Percentiles rank a stretch among this genome's conserved stretches.
These are phyloP conservation scores for Lasioglossum villosulum DNA, from an alignment of 2,888 invertebrate species.

Conservation along the genomic window DNA sequence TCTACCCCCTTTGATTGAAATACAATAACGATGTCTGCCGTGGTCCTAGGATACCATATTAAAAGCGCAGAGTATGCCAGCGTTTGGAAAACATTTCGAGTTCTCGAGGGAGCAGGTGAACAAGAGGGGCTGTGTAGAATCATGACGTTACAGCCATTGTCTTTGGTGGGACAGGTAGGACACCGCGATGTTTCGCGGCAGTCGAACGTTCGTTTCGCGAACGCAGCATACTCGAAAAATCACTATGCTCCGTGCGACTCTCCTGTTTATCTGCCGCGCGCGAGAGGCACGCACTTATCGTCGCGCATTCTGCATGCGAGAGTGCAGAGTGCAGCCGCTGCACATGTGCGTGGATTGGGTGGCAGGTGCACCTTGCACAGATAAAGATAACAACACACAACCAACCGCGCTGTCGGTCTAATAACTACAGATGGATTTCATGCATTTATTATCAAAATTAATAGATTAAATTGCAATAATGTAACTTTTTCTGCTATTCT, in stretches of 20 bases:
- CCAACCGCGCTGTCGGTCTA: conserved; percentile 48
- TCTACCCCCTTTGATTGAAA: too few relatives aligned
- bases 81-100: neutral
- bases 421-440: neutral
- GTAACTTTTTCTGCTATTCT: neutral
- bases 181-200: conserved; percentile 37
- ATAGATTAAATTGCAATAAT: neutral
- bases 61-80: too few relatives aligned
- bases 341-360: conserved; percentile 50
- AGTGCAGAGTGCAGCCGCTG: neutral
- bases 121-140: too few relatives aligned
- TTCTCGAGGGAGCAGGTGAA: neutral
- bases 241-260: conserved; percentile 23
- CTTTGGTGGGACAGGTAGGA: conserved; percentile 3
- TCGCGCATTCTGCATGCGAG: conserved; percentile 35
- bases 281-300: conserved; percentile 37
- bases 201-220: conserved; percentile 27
- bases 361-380: conserved; percentile 55
- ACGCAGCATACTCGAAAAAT: conserved; percentile 32
- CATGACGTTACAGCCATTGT: conserved; percentile 20
- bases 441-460: neutral
- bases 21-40: too few relatives aligned
- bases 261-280: conserved; percentile 30
- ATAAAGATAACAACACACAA: conserved; percentile 65
- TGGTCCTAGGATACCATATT: too few relatives aligned